phyloP scores from a whole-genome alignment of 1,140 invertebrate species.

The Thrips palmi region DNA sequence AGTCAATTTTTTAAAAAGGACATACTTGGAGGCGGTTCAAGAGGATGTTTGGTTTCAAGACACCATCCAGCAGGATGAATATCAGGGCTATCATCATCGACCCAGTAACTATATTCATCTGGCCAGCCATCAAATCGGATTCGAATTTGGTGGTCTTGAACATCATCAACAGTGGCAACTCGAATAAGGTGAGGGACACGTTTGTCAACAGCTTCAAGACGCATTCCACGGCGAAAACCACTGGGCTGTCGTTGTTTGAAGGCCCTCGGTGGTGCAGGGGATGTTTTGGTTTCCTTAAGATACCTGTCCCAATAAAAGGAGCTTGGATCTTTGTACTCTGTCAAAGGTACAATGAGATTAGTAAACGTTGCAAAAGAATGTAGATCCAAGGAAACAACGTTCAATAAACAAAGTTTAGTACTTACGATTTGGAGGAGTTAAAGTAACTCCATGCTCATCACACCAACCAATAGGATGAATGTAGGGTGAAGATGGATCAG shows the following conservation, averaged over 20 bases:
- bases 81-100: conserved; percentile 77
- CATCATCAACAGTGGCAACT: conserved; percentile 64
- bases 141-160: conserved; percentile 56
- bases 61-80: conserved; percentile 88
- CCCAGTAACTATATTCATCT: conserved; percentile 67
- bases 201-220: conserved; percentile 79
- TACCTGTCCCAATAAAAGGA: conserved; percentile 75
- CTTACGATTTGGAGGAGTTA: conserved; percentile 76
- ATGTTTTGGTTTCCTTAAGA: conserved; percentile 51
- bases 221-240: conserved; percentile 60
- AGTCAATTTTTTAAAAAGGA: conserved; percentile 6
- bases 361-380: neutral
- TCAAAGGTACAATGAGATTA: conserved; percentile 14
- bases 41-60: conserved; percentile 62
- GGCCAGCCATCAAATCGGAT: conserved; percentile 87
- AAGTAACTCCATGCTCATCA: conserved; percentile 50
- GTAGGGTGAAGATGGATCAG: conserved; percentile 70
- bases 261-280: conserved; percentile 59
- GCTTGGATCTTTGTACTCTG: conserved; percentile 50
- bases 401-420: conserved; percentile 1
- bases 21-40: conserved; percentile 65
- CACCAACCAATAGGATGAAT: conserved; percentile 92
- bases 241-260: conserved; percentile 61
- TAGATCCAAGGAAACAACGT: neutral
- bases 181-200: conserved; percentile 64